Evolutionary conservation across 2,113 vertebrate species (phyloP).

Genomic region (Probosciger aterrimus): DNA sequence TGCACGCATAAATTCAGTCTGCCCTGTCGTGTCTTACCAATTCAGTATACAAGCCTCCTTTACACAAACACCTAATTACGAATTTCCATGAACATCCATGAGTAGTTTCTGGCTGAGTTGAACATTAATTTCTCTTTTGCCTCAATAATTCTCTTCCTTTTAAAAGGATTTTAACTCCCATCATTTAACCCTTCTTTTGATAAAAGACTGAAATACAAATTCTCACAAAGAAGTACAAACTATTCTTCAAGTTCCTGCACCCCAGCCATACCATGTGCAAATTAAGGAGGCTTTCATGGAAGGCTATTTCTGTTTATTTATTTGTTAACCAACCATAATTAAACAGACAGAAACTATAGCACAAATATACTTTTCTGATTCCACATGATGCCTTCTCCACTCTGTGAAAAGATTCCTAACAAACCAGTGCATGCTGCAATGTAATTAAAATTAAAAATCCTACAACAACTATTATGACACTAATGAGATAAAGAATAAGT

Average conservation of each 20-base stretch:
- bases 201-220: not conserved
- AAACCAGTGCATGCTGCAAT: not conserved
- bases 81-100: not conserved
- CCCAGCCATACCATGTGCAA: not conserved
- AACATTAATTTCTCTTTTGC: not conserved
- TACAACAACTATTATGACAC: not conserved
- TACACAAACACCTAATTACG: not conserved
- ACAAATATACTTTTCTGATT: not conserved
- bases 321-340: not conserved
- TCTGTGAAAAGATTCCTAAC: not conserved
- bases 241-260: not conserved
- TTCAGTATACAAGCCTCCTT: not conserved
- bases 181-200: not conserved
- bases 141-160: not conserved
- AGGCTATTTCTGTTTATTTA: not conserved
- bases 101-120: not conserved
- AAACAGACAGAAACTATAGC: not conserved
- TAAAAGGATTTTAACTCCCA: not conserved
- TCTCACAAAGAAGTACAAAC: not conserved
- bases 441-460: not conserved
- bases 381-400: not conserved
- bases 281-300: not conserved
- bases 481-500: not conserved
- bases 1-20: not conserved
- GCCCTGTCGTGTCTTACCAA: not conserved